Percentiles rank a stretch among this genome's conserved stretches.
phyloP scores from a whole-genome alignment of 2,888 invertebrate species.

The Metellina segmentata region DNA sequence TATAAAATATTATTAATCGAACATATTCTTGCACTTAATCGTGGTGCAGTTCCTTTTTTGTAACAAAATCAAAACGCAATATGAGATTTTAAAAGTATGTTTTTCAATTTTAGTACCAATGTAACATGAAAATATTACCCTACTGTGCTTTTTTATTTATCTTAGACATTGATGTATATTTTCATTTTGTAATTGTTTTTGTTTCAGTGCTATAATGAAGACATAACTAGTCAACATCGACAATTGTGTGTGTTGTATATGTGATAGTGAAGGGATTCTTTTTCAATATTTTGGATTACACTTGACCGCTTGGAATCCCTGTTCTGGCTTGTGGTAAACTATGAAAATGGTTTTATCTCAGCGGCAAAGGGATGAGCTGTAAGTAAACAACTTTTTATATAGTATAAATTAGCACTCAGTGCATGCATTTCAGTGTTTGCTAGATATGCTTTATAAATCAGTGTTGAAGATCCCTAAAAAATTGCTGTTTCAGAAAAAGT shows the following conservation, averaged over 20 bases:
- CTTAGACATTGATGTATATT: no score
- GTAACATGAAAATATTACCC: no score
- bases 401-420: no score
- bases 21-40: neutral
- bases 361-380: conserved; percentile 99
- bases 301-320: conserved; percentile 73
- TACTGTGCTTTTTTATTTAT: no score
- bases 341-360: conserved; percentile 99
- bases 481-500: no score
- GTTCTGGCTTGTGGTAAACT: conserved; percentile 76
- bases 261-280: conserved; percentile 29
- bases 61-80: no score
- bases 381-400: conserved; percentile 82
- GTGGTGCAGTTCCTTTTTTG: no score
- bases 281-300: conserved; percentile 63
- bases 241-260: conserved; percentile 14
- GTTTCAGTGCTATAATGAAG: conserved; percentile 40
- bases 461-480: no score
- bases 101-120: no score
- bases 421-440: no score
- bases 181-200: neutral
- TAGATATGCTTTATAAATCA: no score
- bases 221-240: conserved; percentile 24
- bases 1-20: neutral
- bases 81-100: no score